Percentiles rank a stretch among this genome's conserved stretches.
Conservation (phyloP, 2,113 vertebrate species). For the Patagioenas fasciata region DNA sequence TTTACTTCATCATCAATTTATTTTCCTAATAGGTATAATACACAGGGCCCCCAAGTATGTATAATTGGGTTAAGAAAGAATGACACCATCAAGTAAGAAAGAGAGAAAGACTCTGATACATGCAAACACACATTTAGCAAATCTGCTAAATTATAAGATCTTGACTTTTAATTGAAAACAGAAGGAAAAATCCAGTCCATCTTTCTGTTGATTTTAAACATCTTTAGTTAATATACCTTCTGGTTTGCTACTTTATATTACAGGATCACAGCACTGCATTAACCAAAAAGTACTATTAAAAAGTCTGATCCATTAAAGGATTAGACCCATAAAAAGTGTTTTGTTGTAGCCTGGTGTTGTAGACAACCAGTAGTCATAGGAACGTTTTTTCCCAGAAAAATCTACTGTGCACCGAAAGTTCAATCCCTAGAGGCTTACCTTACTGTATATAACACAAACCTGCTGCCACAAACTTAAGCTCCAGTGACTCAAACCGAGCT, state of each 20-base stretch:
- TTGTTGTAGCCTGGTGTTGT: background rate
- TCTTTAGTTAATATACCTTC: background rate
- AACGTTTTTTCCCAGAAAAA: background rate
- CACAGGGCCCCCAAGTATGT: background rate
- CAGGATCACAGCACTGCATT: background rate
- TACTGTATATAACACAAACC: rapidly evolving
- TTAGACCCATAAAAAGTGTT: background rate
- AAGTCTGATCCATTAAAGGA: background rate
- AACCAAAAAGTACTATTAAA: background rate
- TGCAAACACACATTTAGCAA: background rate
- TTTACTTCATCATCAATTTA: background rate
- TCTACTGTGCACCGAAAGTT: background rate
- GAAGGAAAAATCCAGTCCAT: background rate
- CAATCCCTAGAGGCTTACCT: background rate
- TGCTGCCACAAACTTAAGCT: background rate
- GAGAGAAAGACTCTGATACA: background rate
- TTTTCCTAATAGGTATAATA: background rate
- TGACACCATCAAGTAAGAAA: background rate
- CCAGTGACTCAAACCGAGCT: background rate
- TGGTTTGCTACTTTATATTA: background rate
- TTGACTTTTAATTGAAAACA: background rate
- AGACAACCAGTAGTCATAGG: background rate
- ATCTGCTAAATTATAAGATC: background rate
- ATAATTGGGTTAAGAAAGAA: background rate
- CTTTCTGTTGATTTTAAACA: background rate